Conservation (phyloP, 2,888 invertebrate genomes). For the Clivina fossor region DNA sequence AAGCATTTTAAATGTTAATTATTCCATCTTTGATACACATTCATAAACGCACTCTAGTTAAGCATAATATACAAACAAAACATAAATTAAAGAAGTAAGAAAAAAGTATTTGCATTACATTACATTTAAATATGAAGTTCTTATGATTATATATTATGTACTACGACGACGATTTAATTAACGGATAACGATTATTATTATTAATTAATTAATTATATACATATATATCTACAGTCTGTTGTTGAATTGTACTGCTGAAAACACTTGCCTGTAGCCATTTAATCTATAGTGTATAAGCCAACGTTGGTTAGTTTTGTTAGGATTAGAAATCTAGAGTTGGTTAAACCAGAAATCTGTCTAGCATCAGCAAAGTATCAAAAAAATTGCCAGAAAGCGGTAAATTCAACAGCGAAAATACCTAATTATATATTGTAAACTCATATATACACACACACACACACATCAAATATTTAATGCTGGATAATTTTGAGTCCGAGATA, state of each 20-base stretch:
- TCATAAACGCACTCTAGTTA: constrained; percentile 33
- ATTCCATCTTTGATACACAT: constrained; percentile 32
- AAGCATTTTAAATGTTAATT: constrained; percentile 33
- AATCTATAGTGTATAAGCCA: constrained; percentile 8
- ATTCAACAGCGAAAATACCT: constrained; percentile 22
- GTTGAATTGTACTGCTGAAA: constrained; percentile 26
- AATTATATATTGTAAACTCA: no score
- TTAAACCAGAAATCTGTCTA: no score
- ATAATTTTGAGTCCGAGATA: no score
- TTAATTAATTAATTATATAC: no score
- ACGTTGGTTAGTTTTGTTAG: constrained; percentile 11
- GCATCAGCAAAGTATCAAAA: no score
- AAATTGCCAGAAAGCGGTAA: constrained; percentile 20
- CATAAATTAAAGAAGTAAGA: no score
- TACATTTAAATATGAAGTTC: constrained; percentile 33
- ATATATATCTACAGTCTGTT: no score
- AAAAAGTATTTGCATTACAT: no score
- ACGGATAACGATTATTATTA: no score
- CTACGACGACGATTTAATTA: constrained; percentile 1
- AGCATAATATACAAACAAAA: constrained; percentile 27
- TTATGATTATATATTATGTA: constrained; percentile 30
- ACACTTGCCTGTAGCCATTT: constrained; percentile 23
- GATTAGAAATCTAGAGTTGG: no score
- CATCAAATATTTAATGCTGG: no score
- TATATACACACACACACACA: no score